phyloP scores from a whole-genome alignment of 2,888 invertebrate genomes.

The Diaphora mendica region DNA sequence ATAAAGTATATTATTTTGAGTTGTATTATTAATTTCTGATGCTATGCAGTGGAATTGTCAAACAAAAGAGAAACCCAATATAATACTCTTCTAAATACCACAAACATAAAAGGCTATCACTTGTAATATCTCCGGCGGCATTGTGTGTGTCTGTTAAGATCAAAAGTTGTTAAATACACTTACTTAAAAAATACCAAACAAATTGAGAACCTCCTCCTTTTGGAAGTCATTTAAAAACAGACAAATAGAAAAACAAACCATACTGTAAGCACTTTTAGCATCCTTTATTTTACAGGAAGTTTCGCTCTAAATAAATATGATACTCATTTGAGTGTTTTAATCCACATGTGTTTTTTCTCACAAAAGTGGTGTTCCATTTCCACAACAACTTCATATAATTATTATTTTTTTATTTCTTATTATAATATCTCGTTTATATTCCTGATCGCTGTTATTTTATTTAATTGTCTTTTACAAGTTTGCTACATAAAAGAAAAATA shows the following conservation, averaged over 20 bases:
- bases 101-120: not conserved
- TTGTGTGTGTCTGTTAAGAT: slow-evolving; percentile 29
- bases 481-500: slow-evolving; percentile 6
- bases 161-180: slow-evolving; percentile 28
- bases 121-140: slow-evolving; percentile 17
- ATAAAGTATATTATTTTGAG: not conserved
- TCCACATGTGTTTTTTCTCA: slow-evolving; percentile 43
- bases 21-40: not conserved
- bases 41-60: not conserved
- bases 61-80: not conserved
- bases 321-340: slow-evolving; percentile 43
- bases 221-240: too few relatives aligned
- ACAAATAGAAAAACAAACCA: slow-evolving; percentile 37
- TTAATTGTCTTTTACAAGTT: slow-evolving; percentile 49
- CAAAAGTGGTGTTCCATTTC: slow-evolving; percentile 59
- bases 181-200: slow-evolving; percentile 19
- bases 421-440: slow-evolving; percentile 58
- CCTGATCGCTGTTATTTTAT: slow-evolving; percentile 46
- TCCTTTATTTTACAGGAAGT: slow-evolving; percentile 24
- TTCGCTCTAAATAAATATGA: slow-evolving; percentile 51
- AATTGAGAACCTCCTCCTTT: too few relatives aligned
- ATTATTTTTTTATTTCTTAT: slow-evolving; percentile 55
- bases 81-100: not conserved
- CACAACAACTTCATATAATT: slow-evolving; percentile 58
- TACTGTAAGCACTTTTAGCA: slow-evolving; percentile 37